A percentile compares a stretch with the other conserved stretches of the same genome.
Conservation (phyloP, 2,797 vertebrate genomes). For the Rhinoraja longicauda region DNA sequence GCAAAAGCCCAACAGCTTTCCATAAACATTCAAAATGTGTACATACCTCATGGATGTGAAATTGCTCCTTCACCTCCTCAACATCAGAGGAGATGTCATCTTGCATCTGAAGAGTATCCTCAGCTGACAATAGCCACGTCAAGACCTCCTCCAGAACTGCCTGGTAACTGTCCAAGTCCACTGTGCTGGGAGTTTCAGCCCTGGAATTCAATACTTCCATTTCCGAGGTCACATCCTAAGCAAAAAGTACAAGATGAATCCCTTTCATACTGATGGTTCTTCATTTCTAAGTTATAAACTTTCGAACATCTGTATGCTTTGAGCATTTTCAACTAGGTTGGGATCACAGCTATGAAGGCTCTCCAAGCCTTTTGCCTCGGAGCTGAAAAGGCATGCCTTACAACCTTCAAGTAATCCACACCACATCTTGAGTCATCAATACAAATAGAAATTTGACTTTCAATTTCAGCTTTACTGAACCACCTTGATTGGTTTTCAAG, state of each 20-base stretch:
- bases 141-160: conserved; percentile 91
- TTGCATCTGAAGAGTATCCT: conserved; percentile 82
- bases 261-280: background rate
- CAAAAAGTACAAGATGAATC: conserved; percentile 41
- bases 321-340: background rate
- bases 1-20: background rate
- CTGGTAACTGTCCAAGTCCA: conserved; percentile 90
- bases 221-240: conserved; percentile 49
- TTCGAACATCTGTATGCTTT: background rate
- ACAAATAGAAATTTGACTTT: background rate
- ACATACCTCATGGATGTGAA: conserved; percentile 86
- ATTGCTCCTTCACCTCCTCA: conserved; percentile 95
- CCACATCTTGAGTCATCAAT: background rate
- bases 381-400: background rate
- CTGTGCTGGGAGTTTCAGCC: conserved; percentile 66
- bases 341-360: background rate
- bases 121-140: conserved; percentile 89
- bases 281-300: background rate
- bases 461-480: background rate
- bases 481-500: background rate
- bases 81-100: conserved; percentile 87
- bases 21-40: background rate
- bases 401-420: background rate
- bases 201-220: conserved; percentile 56
- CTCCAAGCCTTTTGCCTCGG: background rate